phyloP scores from a whole-genome alignment of 2,888 invertebrate genomes.

The Andrena hattorfiana region DNA sequence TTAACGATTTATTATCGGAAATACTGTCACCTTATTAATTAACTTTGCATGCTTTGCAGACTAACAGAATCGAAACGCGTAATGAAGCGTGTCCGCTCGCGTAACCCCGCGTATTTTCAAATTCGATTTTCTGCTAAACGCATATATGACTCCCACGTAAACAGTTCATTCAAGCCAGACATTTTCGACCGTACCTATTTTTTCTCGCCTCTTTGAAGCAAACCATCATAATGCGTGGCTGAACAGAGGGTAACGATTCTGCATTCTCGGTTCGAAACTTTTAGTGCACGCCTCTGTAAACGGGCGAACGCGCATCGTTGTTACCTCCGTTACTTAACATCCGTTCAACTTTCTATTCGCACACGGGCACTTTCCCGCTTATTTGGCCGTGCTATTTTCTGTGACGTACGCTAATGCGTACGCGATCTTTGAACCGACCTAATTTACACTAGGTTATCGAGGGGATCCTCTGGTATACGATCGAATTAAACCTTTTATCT shows the following conservation, averaged over 20 bases:
- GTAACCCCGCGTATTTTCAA: not conserved
- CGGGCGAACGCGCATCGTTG: constrained; percentile 27
- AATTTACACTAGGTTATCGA: constrained; percentile 18
- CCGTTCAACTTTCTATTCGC: constrained; percentile 77
- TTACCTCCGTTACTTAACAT: constrained; percentile 72
- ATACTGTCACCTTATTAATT: too few relatives aligned
- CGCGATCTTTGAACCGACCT: not conserved
- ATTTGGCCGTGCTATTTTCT: constrained; percentile 19
- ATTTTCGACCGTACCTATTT: not conserved
- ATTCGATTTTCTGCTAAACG: not conserved
- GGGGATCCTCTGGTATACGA: not conserved
- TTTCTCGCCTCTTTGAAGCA: not conserved
- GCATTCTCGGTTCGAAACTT: constrained; percentile 30
- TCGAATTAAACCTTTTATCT: not conserved
- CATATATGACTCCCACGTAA: not conserved
- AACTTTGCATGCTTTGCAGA: too few relatives aligned
- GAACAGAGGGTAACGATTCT: constrained; percentile 9
- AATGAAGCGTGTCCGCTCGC: not conserved
- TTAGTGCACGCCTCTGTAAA: constrained; percentile 15
- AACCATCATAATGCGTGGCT: not conserved
- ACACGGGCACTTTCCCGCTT: constrained; percentile 43
- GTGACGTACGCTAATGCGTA: constrained; percentile 29
- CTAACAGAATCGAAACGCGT: too few relatives aligned
- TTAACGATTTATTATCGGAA: too few relatives aligned
- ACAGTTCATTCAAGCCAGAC: too few relatives aligned